These are phyloP conservation scores for Cancer borealis DNA, from an alignment of 2,888 invertebrate species.

Conservation along the genomic window DNA sequence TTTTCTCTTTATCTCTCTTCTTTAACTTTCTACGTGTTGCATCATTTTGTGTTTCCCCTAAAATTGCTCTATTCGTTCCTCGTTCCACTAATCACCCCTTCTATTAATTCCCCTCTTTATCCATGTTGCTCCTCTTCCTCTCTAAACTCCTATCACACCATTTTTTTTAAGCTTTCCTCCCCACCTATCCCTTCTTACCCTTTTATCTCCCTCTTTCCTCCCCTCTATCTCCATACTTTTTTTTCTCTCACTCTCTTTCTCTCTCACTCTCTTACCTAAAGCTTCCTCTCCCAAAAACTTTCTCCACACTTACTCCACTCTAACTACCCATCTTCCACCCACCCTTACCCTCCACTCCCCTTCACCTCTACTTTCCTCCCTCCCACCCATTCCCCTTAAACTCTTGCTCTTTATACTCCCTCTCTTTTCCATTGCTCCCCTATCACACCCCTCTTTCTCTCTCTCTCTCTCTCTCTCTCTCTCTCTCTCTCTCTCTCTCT, in stretches of 20 bases:
- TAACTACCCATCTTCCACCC: not conserved
- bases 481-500: constrained; percentile 31
- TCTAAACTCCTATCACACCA: constrained; percentile 29
- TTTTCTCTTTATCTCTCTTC: not conserved
- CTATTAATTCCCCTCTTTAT: constrained; percentile 5
- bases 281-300: constrained; percentile 39
- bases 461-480: constrained; percentile 35
- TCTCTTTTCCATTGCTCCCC: not conserved
- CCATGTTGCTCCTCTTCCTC: not conserved
- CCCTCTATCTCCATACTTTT: not conserved
- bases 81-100: constrained; percentile 27
- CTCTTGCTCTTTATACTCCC: not conserved
- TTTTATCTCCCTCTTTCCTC: not conserved
- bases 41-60: constrained; percentile 10
- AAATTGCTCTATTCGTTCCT: not conserved
- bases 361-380: not conserved
- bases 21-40: not conserved
- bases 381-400: not conserved
- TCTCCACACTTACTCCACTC: constrained; percentile 25
- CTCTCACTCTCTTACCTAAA: constrained; percentile 11
- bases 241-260: not conserved
- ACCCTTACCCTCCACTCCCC: not conserved
- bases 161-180: not conserved
- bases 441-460: not conserved
- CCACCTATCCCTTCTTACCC: not conserved